Percentiles rank a stretch among this genome's conserved stretches.
Evolutionary conservation across 2,113 vertebrate species (phyloP).

Genomic region (Sigmodon hispidus): DNA sequence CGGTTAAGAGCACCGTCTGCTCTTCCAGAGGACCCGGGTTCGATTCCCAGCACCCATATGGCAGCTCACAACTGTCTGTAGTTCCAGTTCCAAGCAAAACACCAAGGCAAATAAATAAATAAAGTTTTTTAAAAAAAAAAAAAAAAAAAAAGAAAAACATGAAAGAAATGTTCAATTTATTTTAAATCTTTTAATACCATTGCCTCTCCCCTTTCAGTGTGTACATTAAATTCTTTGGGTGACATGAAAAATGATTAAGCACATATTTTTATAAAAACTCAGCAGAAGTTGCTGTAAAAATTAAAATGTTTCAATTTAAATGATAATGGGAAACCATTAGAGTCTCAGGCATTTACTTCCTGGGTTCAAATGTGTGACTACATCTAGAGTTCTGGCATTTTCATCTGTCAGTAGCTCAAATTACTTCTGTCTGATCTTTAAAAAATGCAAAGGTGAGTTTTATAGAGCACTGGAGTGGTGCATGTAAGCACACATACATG

Average conservation of each 20-base stretch:
- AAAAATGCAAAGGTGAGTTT: conserved; percentile 38
- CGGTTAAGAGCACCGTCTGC: too few species aligned
- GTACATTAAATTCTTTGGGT: conserved; percentile 56
- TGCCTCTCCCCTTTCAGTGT: conserved; percentile 38
- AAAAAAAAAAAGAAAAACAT: conserved; percentile 70
- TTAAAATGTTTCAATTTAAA: conserved; percentile 64
- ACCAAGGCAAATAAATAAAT: too few species aligned
- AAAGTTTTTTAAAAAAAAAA: too few species aligned
- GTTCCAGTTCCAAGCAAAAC: too few species aligned
- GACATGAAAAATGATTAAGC: conserved; percentile 56
- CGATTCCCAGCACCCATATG: too few species aligned
- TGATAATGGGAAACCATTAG: conserved; percentile 39
- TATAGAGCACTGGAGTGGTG: not conserved
- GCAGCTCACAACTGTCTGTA: too few species aligned
- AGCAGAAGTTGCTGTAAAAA: conserved; percentile 48
- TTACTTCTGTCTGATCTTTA: not conserved
- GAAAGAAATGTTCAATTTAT: conserved; percentile 68
- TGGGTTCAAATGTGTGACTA: conserved; percentile 31
- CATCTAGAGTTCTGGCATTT: conserved; percentile 39
- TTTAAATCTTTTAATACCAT: conserved; percentile 64
- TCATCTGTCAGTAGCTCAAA: conserved; percentile 51
- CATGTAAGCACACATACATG: not conserved
- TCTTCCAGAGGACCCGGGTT: too few species aligned
- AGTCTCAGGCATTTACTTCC: conserved; percentile 52
- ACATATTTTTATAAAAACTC: conserved; percentile 22